Evolutionary conservation across 2,113 vertebrate genomes (phyloP), one percentile per base, ranked within the genome.

Genomic region (Xyliphius kryptos): DNA sequence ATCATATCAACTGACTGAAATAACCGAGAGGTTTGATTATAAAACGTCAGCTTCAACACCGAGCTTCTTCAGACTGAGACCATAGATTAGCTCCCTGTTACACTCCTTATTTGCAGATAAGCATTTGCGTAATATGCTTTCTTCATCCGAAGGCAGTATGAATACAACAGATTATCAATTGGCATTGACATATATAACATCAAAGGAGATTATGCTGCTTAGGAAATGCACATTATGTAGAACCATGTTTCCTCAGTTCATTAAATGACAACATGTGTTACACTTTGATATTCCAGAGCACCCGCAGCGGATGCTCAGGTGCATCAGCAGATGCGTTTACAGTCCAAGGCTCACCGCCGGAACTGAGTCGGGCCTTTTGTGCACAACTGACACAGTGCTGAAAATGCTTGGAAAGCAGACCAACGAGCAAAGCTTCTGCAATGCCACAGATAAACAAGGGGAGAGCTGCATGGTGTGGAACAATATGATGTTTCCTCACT

Each of bases 361-460:
- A 41, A 9, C 40, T 16, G 21, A 20, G 51, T 61, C 51, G 56
- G 51, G 56, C 61, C 56, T 56, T 46, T 20, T 5, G 26, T 10
- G 53, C 46, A 16, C 19, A 46, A 20, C 61, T 61, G 61, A 73
- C 51, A 58, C 49, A 51, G 36, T 52, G 56, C 19, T 65, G 51
- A n/a, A 69, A 61, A 61, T 52, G 61, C 68, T 65, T 66, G 61
- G 44, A 65, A 40, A 52, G 40, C 26, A 16, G 53, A 20, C 44
- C 61, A 41, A 21, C 22, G 19, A 69, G 61, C 70, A 36, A 48
- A 9, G 61, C 56, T 64, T 50, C 66, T 65, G 61, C 66, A 68
- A 26, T 61, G 53, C 52, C 57, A 14, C 51, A 61, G 70, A 68
- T 64, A 73, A 73, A 69, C 51, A 66, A 56, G 5, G 38, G 54